A percentile compares a stretch with the other conserved stretches of the same genome.
phyloP scores from a whole-genome alignment of 2,113 vertebrate genomes.

The Salvelinus alpinus region DNA sequence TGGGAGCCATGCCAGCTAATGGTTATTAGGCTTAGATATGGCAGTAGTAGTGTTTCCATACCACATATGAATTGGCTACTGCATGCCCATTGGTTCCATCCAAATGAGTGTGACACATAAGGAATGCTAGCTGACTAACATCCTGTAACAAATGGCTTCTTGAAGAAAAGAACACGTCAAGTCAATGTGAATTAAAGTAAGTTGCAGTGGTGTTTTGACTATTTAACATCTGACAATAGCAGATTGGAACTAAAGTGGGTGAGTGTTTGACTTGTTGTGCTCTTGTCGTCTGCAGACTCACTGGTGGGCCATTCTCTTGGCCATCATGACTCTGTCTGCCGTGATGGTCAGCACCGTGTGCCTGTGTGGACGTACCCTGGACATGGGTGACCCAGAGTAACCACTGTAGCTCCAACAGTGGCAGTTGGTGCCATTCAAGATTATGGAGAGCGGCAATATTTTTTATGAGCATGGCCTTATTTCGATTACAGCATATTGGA shows the following conservation, averaged over 20 bases:
- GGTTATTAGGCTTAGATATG: background rate
- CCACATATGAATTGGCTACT: background rate
- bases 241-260: background rate
- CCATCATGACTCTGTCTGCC: conserved; percentile 67
- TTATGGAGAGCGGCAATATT: too few species aligned
- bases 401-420: background rate
- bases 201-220: too few species aligned
- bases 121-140: too few species aligned
- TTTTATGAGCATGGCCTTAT: too few species aligned
- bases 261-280: background rate
- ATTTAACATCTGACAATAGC: too few species aligned
- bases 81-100: too few species aligned
- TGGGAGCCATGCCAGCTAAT: background rate
- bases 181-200: too few species aligned
- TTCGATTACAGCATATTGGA: too few species aligned
- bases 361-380: conserved; percentile 65
- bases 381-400: conserved; percentile 45
- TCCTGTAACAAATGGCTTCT: too few species aligned
- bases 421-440: background rate
- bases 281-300: conserved; percentile 55
- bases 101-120: too few species aligned
- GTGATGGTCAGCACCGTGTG: conserved; percentile 75
- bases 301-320: conserved; percentile 79
- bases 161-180: too few species aligned
- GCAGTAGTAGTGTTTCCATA: background rate